Conservation (phyloP, 1,140 invertebrate species). For the Zaprionus nigranus region DNA sequence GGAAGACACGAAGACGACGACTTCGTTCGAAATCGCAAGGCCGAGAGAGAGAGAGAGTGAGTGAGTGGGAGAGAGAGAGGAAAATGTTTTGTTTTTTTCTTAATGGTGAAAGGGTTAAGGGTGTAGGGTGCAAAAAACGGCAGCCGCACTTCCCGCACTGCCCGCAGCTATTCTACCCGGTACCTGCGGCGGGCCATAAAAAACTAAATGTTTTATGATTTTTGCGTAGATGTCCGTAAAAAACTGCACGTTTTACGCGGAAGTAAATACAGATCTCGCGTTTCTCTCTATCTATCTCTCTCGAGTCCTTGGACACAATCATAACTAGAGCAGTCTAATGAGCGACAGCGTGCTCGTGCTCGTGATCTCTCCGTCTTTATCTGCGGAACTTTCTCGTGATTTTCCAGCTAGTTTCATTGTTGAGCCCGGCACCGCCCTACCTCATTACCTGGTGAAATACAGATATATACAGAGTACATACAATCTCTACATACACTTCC, state of each 20-base stretch:
- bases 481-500: not conserved
- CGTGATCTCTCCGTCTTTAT: conserved; percentile 9
- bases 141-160: conserved; percentile 23
- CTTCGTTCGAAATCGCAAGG: conserved; percentile 62
- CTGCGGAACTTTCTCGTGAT: conserved; percentile 69
- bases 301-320: conserved; percentile 61
- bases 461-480: conserved; percentile 24
- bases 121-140: conserved; percentile 51
- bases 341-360: conserved; percentile 15
- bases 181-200: conserved; percentile 60
- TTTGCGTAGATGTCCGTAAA: conserved; percentile 31
- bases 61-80: not conserved
- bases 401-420: conserved; percentile 78
- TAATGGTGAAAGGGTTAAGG: conserved; percentile 77
- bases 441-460: conserved; percentile 59
- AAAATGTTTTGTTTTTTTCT: conserved; percentile 52
- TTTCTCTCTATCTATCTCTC: conserved; percentile 12
- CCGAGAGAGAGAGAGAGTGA: conserved; percentile 27
- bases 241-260: conserved; percentile 59
- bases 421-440: conserved; percentile 24
- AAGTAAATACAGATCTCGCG: conserved; percentile 42
- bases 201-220: conserved; percentile 74
- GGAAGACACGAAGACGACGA: conserved; percentile 21
- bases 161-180: conserved; percentile 6
- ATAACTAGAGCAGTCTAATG: conserved; percentile 65